Conservation (phyloP, 2,888 invertebrate genomes). For the Cantharis rufa region DNA sequence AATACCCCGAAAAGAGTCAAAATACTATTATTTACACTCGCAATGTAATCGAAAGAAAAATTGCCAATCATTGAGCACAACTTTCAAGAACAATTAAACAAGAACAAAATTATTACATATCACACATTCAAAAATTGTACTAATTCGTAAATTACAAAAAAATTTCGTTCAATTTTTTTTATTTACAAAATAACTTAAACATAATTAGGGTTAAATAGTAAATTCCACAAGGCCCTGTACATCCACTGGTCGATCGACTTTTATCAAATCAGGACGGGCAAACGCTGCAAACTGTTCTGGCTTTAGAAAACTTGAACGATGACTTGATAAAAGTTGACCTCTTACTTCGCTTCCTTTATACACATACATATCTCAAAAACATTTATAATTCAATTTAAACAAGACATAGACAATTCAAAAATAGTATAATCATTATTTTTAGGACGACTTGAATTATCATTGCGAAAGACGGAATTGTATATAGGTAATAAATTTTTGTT, state of each 20-base stretch:
- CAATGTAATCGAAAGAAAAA: constrained; percentile 2
- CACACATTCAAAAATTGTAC: constrained; percentile 30
- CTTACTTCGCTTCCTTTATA: neutral
- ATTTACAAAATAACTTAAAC: neutral
- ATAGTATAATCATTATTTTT: constrained; percentile 12
- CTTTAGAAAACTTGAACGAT: neutral
- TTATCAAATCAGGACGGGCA: neutral
- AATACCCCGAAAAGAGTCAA: constrained; percentile 33
- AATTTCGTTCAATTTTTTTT: neutral
- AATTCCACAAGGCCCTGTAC: neutral
- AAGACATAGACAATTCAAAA: constrained; percentile 17
- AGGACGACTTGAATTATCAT: constrained; percentile 17
- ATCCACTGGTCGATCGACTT: neutral
- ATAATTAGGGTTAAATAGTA: neutral
- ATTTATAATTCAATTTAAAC: constrained; percentile 13
- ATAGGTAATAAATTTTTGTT: neutral
- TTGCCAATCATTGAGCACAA: constrained; percentile 22
- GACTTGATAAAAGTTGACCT: neutral
- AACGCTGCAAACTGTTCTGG: no score
- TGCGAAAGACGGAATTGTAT: constrained; percentile 21
- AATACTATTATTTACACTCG: constrained; percentile 30
- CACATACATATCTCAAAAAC: constrained; percentile 25
- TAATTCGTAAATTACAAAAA: constrained; percentile 13
- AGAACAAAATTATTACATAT: constrained; percentile 17
- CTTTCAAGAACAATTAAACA: constrained; percentile 17